Conservation (phyloP, 1,140 invertebrate species). For the Megalopta genalis region DNA sequence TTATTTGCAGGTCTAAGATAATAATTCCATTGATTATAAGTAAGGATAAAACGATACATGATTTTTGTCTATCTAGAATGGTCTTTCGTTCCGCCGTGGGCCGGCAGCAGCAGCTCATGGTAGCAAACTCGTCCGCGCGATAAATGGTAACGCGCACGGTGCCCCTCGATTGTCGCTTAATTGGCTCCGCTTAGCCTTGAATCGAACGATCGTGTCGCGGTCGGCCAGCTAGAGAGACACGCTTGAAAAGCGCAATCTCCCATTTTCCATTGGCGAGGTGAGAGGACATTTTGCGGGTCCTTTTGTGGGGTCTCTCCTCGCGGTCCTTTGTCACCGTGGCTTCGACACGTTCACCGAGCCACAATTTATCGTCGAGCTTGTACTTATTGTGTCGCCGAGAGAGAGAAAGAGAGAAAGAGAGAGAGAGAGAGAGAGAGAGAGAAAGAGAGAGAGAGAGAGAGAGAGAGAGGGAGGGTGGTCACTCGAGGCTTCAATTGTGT, state of each 20-base stretch:
- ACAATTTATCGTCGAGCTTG: too few relatives aligned
- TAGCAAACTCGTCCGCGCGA: too few relatives aligned
- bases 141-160: too few relatives aligned
- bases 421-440: too few relatives aligned
- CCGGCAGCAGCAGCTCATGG: too few relatives aligned
- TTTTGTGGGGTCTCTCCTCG: not conserved
- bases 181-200: slow-evolving; percentile 25
- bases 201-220: slow-evolving; percentile 2
- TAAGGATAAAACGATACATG: too few relatives aligned
- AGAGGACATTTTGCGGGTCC: not conserved
- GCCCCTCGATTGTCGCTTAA: slow-evolving; percentile 24
- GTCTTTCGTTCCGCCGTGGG: too few relatives aligned
- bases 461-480: too few relatives aligned
- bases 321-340: slow-evolving; percentile 17
- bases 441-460: too few relatives aligned
- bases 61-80: too few relatives aligned
- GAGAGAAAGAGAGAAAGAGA: not conserved
- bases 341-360: slow-evolving; percentile 7
- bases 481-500: not conserved
- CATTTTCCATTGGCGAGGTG: slow-evolving; percentile 1
- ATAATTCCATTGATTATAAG: too few relatives aligned
- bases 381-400: not conserved
- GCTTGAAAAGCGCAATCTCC: slow-evolving; percentile 1
- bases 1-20: too few relatives aligned
- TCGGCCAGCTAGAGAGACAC: not conserved